Evolutionary conservation across 2,113 vertebrate genomes (phyloP), one percentile per base, ranked within the genome.

Genomic region (Ctenomys sociabilis): DNA sequence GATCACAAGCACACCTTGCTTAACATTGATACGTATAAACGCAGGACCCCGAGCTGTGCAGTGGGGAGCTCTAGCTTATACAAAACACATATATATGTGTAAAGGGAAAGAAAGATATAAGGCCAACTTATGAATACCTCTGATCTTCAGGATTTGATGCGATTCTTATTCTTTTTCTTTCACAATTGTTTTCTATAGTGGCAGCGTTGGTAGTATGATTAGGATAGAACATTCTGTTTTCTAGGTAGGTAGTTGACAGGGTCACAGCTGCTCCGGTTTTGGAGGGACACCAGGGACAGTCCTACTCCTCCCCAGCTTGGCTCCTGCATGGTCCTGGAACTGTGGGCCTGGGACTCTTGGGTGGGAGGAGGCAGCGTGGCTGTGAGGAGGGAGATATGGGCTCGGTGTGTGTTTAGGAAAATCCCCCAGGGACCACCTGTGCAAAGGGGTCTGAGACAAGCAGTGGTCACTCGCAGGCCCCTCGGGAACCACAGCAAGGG

Each of bases 401-500:
- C 70, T 73, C 4, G 3, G 22, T 5, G 12, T 81, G 80, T 70
- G 40, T 84, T n/a, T 83, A 28, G 54, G 11, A 28, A 68, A 35
- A 0, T 45, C 5, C 11, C 59, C 28, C 26, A 22, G 85, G 12
- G 68, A 37, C 10, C 30, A 22, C 37, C 78, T 40, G 32, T 19
- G 61, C 49, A 30, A 0, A 22, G n/a, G 61, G 28, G 10, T 17
- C 80, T 3, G 63, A 30, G 57, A 68, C 30, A n/a, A 77, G 52
- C 16, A 1, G 30, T 5, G n/a, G 14, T 88, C 12, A 0, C 40
- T 2, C 2, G 10, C 10, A 40, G 70, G 11, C 37, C n/a, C 30
- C 37, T 21, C 40, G 70, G 37, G 61, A 40, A 2, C 28, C 28
- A 26, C 49, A 2, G 8, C 43, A 17, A 21, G 77, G 49, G 49